phyloP scores from a whole-genome alignment of 2,113 vertebrate species.

The Otolemur garnettii region DNA sequence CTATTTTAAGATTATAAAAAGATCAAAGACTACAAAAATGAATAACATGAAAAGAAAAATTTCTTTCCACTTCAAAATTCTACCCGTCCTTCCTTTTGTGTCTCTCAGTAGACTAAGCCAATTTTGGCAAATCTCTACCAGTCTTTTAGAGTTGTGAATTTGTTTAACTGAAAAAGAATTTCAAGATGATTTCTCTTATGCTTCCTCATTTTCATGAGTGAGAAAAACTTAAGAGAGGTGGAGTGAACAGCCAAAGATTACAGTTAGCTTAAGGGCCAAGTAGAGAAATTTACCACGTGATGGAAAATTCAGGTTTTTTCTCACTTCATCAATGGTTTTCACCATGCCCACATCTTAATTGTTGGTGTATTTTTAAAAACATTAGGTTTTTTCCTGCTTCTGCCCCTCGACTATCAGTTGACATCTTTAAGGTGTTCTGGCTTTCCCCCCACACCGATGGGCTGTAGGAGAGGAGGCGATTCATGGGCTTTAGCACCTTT shows the following conservation, averaged over 20 bases:
- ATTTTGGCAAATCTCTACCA: conserved; percentile 18
- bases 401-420: not conserved
- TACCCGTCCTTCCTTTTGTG: not conserved
- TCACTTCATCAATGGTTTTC: not conserved
- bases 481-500: too few species aligned
- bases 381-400: not conserved
- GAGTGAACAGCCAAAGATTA: not conserved
- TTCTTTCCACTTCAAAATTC: not conserved
- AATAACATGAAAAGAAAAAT: conserved; percentile 31
- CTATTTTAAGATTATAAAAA: not conserved
- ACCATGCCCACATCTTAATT: not conserved
- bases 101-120: not conserved
- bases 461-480: too few species aligned
- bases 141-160: not conserved
- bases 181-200: not conserved
- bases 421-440: not conserved
- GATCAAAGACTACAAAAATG: not conserved
- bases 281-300: not conserved
- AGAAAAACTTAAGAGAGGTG: not conserved
- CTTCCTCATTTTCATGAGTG: not conserved
- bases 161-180: conserved; percentile 47
- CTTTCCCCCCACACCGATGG: too few species aligned
- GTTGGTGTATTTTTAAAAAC: not conserved
- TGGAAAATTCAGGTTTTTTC: not conserved
- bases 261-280: not conserved